Base-by-base conservation (phyloP, 2,888 invertebrate genomes). In the Leptinotarsa haldemani region DNA sequence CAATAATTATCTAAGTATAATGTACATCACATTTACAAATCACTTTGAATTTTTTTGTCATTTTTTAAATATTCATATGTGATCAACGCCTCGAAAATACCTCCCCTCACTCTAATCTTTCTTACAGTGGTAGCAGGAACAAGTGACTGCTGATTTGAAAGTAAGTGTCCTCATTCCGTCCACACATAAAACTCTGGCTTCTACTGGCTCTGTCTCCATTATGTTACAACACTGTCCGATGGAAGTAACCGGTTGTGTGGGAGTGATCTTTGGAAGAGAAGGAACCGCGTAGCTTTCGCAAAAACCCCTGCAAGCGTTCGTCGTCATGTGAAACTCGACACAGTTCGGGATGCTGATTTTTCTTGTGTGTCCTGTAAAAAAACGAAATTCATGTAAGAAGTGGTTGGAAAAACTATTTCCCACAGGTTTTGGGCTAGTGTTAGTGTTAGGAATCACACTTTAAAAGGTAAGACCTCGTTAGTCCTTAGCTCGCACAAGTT, bases 191-290 rank as follows among this genome's bases (percentile, higher is more conserved):
- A 95, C 95, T 80, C 92, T 90, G 12, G 93, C 94, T 79, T 93
- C 92, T 68, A 94, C 91, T 92, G 95, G 89, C 88, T 95, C 95
- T 0, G 95, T 93, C 82, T 95, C 95, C 93, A 95, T 94, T 82
- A 96, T 96, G 86, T 95, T 95, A 87, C 96, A 96, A 87, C 96
- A 96, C 85, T 96, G 94, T 13, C 95, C 96, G 50, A 95, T 90
- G 0, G 95, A 95, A 2, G 88, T 88, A 7, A 88, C 86, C 7
- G 87, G 88, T 79, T 88, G 88, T 53, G 88, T 89, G 18, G 89
- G 86, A 69, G 89, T 86, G 1, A 89, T 88, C 77, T 90, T 89
- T 68, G 89, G 88, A 0, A 89, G 88, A 0, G 95, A 94, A 0
- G 96, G 96, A 63, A 95, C 91, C 2, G 96, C 94, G 91, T 94